A percentile compares a stretch with the other conserved stretches of the same genome.
Conservation (phyloP, 2,113 vertebrate species). For the Pterocles orientalis region DNA sequence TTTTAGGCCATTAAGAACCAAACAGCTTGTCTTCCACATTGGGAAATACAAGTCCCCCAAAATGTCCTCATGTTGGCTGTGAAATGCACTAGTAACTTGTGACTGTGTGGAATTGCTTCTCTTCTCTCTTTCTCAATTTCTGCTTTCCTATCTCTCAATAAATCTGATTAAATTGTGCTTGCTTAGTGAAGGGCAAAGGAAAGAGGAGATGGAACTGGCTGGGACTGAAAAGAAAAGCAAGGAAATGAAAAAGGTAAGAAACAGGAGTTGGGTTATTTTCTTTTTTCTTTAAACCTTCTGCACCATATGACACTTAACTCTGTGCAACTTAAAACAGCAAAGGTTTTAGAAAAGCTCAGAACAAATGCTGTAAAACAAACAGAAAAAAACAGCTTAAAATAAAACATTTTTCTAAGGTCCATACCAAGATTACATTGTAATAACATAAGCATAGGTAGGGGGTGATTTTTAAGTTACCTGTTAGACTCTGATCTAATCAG, state of each 20-base stretch:
- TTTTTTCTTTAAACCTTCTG: not conserved
- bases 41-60: not conserved
- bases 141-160: constrained; percentile 35
- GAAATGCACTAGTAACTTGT: not conserved
- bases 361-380: not conserved
- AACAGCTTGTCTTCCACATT: not conserved
- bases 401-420: not conserved
- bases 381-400: not conserved
- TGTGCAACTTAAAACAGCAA: not conserved
- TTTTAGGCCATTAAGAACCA: not conserved
- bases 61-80: not conserved
- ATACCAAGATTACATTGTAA: not conserved
- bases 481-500: not conserved
- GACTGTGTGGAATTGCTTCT: constrained; percentile 19
- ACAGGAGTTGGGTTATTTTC: not conserved
- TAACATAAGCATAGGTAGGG: not conserved
- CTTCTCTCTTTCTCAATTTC: constrained; percentile 18
- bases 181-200: constrained; percentile 51
- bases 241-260: constrained; percentile 39
- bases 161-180: constrained; percentile 63
- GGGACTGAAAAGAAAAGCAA: not conserved
- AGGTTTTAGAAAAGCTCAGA: not conserved
- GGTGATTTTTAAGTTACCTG: not conserved
- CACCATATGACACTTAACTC: not conserved
- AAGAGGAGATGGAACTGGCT: constrained; percentile 30